A percentile compares a stretch with the other conserved stretches of the same genome.
These are phyloP conservation scores for Ammodytes marinus DNA, from an alignment of 2,113 vertebrate species.

Conservation along the genomic window DNA sequence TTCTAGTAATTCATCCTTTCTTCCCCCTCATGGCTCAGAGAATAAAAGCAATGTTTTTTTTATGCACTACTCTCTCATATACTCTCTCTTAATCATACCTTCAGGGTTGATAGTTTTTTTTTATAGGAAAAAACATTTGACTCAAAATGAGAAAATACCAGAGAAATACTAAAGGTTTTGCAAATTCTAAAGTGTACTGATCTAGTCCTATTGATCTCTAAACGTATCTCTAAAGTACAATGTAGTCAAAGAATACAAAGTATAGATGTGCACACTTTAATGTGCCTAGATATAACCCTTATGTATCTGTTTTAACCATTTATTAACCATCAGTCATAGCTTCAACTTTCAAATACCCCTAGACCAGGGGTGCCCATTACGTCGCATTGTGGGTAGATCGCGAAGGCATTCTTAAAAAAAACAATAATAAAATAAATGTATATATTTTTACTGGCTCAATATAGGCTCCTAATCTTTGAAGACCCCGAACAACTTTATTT, in stretches of 20 bases:
- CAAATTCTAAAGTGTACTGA: neutral
- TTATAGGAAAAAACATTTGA: neutral
- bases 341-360: neutral
- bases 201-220: neutral
- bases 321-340: neutral
- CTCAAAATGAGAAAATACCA: neutral
- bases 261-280: neutral
- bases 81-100: neutral
- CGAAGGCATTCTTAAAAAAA: too few relatives aligned
- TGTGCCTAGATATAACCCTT: neutral
- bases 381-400: too few relatives aligned
- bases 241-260: neutral
- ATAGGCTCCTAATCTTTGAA: too few relatives aligned
- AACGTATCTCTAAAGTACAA: neutral
- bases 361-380: too few relatives aligned
- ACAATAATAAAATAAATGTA: too few relatives aligned
- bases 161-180: neutral
- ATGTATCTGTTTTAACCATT: neutral
- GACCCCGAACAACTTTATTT: too few relatives aligned
- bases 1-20: neutral
- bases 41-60: neutral
- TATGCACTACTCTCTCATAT: neutral
- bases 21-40: neutral
- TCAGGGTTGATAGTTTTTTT: neutral
- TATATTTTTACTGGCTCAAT: too few relatives aligned